These are phyloP conservation scores for Drosophila mettleri DNA, from an alignment of 2,888 invertebrate species.

Conservation along the genomic window DNA sequence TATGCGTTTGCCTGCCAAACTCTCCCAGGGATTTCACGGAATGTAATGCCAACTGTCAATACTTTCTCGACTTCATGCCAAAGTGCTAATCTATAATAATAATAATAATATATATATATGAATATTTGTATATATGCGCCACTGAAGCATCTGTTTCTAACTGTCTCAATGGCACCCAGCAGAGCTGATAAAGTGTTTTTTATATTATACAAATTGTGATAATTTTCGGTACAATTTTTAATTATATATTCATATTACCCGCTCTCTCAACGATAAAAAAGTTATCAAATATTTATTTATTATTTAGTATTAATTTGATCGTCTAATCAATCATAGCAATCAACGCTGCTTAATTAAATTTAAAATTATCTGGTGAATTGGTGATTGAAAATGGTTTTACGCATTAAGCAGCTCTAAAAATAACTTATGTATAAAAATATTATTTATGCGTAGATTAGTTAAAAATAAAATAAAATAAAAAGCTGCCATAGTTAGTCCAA, in stretches of 20 bases:
- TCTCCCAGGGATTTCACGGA: constrained; percentile 5
- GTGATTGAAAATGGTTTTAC: background rate
- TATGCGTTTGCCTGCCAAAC: background rate
- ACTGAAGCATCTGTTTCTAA: background rate
- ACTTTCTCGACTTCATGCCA: background rate
- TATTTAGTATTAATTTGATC: background rate
- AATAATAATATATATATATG: too few relatives aligned
- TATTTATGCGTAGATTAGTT: background rate
- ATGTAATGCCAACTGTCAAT: constrained; percentile 5
- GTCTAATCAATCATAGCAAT: background rate
- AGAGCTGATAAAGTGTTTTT: background rate
- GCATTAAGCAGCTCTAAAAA: background rate
- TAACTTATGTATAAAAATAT: background rate
- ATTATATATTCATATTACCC: background rate
- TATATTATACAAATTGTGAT: background rate
- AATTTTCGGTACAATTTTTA: background rate
- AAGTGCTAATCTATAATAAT: constrained; percentile 1
- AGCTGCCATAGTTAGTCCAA: background rate
- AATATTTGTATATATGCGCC: too few relatives aligned
- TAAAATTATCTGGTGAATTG: background rate
- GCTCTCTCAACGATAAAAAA: background rate
- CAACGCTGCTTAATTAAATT: background rate
- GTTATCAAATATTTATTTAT: background rate
- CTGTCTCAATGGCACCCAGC: background rate
- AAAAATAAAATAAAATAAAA: background rate